Evolutionary conservation across 1,140 invertebrate species (phyloP), one percentile per base, ranked within the genome.

Genomic region (Lepidostoma basale): DNA sequence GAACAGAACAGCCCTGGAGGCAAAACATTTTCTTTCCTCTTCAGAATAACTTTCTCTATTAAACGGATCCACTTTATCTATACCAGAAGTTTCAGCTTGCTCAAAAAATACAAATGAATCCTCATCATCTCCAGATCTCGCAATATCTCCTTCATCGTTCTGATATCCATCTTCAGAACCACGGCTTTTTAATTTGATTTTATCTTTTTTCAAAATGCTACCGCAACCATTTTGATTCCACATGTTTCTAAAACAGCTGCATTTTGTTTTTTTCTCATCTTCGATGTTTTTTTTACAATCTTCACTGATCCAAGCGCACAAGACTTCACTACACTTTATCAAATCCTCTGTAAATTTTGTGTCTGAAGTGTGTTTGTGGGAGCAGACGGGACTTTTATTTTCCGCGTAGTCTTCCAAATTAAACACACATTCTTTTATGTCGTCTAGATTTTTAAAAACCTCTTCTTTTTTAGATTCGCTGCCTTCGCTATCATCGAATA

Each of bases 21-120:
- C 56, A 39, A 60, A 60, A n/a, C 56, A 60, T 3, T 60, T 40
- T 12, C 39, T 40, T 5, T 60, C 36, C 23, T 60, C 22, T n/a
- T 44, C 56, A n/a, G 6, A 16, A 14, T 60, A 60, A 2, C 39
- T 60, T 3, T 42, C 18, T 5, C 36, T 20, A n/a, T 60, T 14
- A 16, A 60, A 60, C 3, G 56, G 33, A 26, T 60, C 36, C 3
- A 12, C 0, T 18, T 56, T 56, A 3, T 12, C 52, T 1, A 6
- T 10, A 1, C 14, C 25, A 12, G 45, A 25, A 23, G 22, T n/a
- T 47, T 47, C 16, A 0, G 5, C 6, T 36, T 39, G 28, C 5
- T 2, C 30, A 30, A 56, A 56, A 10, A 36, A 36, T 5, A 56
- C 30, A 10, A 56, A 10, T 6, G 52, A 30, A 30, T 56, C 52